phyloP scores from a whole-genome alignment of 2,888 invertebrate species.

The Hesperia comma region DNA sequence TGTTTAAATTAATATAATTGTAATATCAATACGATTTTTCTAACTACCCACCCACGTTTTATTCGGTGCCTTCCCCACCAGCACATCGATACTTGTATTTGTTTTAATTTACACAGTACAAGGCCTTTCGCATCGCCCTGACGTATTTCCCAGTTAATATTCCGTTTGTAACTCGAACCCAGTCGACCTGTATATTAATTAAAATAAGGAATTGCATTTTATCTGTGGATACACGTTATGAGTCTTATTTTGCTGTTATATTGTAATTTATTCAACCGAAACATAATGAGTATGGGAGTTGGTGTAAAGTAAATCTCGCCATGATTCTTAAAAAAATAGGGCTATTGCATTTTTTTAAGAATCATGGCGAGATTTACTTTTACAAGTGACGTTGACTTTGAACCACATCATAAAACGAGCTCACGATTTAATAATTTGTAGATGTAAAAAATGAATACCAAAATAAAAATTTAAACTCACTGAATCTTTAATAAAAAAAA shows the following conservation, averaged over 20 bases:
- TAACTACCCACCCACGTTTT: neutral
- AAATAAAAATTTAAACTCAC: too few species aligned
- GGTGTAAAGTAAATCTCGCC: neutral
- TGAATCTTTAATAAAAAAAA: too few species aligned
- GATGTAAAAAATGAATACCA: too few species aligned
- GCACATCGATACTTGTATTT: neutral
- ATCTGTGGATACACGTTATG: neutral
- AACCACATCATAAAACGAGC: too few species aligned
- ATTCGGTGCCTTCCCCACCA: neutral
- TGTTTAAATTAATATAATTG: too few species aligned
- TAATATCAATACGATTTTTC: too few species aligned
- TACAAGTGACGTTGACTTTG: too few species aligned
- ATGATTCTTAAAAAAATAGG: neutral
- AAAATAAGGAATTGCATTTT: neutral
- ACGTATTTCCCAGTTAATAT: too few species aligned
- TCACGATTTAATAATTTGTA: too few species aligned
- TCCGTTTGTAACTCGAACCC: too few species aligned
- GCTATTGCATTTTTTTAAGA: neutral
- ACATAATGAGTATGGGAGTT: constrained; percentile 6
- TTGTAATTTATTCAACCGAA: neutral
- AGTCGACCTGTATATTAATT: too few species aligned
- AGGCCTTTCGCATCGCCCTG: neutral
- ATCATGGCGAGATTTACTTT: neutral
- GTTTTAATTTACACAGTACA: neutral
- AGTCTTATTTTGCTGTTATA: too few species aligned